phyloP scores from a whole-genome alignment of 53 echinoderm and acorn worm species.

The Crossaster papposus region DNA sequence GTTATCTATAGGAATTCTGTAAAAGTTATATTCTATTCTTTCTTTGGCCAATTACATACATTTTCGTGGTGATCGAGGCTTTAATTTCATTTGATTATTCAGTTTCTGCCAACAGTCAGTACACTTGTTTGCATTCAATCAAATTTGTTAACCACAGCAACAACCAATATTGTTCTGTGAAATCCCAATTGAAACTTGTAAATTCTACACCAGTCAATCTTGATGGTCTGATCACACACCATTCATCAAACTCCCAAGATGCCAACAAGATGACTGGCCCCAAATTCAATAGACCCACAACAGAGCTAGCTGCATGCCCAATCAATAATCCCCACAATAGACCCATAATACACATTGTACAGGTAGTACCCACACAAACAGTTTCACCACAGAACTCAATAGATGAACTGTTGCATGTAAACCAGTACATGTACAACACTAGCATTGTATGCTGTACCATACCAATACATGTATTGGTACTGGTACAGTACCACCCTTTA shows the following conservation, averaged over 20 bases:
- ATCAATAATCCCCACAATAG: background rate
- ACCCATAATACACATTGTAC: background rate
- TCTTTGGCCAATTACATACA: no score
- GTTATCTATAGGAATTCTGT: no score
- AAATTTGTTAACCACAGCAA: background rate
- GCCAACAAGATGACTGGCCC: constrained; percentile 29
- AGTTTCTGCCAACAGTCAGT: background rate
- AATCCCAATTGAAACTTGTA: background rate
- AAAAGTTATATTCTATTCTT: no score
- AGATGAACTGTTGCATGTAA: background rate
- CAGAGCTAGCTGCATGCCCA: background rate
- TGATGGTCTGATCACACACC: background rate
- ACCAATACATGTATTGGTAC: background rate
- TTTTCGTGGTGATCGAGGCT: no score
- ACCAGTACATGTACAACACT: background rate
- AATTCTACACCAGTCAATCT: background rate
- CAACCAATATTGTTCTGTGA: background rate
- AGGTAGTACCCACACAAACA: background rate
- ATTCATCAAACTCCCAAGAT: constrained; percentile 11
- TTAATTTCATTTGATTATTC: background rate
- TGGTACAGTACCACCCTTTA: background rate
- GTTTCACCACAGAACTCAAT: background rate
- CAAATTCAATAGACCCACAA: background rate
- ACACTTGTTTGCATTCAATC: background rate
- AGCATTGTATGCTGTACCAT: background rate